Evolutionary conservation across 2,888 invertebrate genomes (phyloP), one percentile per base, ranked within the genome.

Genomic region (Apamea anceps): DNA sequence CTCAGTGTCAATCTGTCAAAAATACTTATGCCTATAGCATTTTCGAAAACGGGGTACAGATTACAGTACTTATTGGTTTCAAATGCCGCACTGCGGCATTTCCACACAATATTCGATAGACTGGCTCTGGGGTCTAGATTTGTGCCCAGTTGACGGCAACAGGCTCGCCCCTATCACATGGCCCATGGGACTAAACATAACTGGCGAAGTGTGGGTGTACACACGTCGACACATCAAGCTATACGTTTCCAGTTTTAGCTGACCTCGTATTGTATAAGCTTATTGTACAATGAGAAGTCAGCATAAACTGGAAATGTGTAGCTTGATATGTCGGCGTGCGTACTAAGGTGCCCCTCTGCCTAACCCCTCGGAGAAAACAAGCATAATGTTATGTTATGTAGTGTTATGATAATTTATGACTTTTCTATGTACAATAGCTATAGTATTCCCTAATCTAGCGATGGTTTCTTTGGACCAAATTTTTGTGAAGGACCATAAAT

Each of bases 51-150:
- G 18, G 2, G 21, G 21, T n/a, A 18, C 13, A 37, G 12, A 21
- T 7, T n/a, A 18, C 6, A 48, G 28, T 45, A 48, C 48, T 48
- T 48, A 32, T 21, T 10, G n/a, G 45, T n/a, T 54, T 66, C 32
- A 32, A 13, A 75, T 75, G n/a, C 57, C 66, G 75, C 75, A 66
- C 0, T 75, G 75, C 77, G 63, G 25, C 37, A 42, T 28, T 48
- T 72, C 7, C 10, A n/a, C 18, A 67, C 15, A n/a, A 32, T 12
- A n/a, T 48, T 25, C 42, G 4, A 28, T n/a, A 25, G n/a, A n/a
- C n/a, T 25, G 25, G 57, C 25, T 57, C 57, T 57, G n/a, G 28
- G n/a, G n/a, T 6, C 60, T 62, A 13, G 60, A 62, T 62, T 28
- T 28, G 60, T 62, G 32, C 32, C 32, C 32, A 32, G 32, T 32